Evolutionary conservation across 2,797 vertebrate species (phyloP).

Genomic region (Clarias laeviceps): DNA sequence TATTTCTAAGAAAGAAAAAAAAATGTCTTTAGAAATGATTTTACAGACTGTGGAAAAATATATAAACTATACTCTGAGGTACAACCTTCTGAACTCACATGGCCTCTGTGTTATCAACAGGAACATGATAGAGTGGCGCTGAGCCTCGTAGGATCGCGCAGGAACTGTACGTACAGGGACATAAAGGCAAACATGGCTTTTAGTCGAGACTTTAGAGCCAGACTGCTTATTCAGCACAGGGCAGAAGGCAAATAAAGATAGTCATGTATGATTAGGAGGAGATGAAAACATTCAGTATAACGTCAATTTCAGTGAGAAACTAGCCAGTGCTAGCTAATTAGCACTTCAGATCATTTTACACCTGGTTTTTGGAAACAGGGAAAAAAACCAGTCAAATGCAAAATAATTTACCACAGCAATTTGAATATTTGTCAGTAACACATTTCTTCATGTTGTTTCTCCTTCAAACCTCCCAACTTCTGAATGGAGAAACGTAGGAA

Average conservation of each 20-base stretch:
- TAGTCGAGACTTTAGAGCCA: neutral
- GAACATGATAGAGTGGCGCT: conserved; percentile 36
- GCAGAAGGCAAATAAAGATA: neutral
- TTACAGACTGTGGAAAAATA: neutral
- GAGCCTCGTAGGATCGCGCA: conserved; percentile 15
- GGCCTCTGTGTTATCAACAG: conserved; percentile 30
- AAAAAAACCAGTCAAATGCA: neutral
- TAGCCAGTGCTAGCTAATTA: too few relatives aligned
- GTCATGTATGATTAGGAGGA: neutral
- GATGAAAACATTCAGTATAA: neutral
- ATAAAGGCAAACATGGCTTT: conserved; percentile 26
- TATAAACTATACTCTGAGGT: conserved; percentile 2
- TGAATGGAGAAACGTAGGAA: neutral
- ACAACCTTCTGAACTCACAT: neutral
- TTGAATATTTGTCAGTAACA: neutral
- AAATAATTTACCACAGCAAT: neutral
- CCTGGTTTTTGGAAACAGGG: neutral
- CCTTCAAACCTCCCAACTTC: neutral
- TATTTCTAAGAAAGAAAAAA: neutral
- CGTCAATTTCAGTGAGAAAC: neutral
- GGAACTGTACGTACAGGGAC: conserved; percentile 30
- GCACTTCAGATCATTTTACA: neutral
- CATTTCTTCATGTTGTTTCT: neutral
- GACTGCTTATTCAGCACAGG: conserved; percentile 30
- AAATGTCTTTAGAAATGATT: too few relatives aligned